Evolutionary conservation across 2,888 invertebrate genomes (phyloP).

Genomic region (Morinoia aosen): DNA sequence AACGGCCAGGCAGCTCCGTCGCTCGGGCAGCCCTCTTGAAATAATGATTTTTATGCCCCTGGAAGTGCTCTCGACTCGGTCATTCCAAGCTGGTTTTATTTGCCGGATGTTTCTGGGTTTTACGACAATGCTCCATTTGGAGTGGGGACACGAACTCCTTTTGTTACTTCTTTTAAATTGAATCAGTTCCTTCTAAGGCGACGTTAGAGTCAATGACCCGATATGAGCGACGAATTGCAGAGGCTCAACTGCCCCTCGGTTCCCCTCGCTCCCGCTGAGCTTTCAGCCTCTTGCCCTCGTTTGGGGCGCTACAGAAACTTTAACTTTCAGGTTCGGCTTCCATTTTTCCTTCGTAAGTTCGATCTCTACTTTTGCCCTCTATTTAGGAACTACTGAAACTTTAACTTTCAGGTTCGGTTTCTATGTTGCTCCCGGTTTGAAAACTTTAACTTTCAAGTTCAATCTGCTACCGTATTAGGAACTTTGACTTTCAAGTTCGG

Average conservation of each 20-base stretch:
- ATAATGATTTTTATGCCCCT: background rate
- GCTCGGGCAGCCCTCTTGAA: background rate
- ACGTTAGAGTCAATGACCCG: constrained; percentile 35
- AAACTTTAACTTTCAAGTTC: background rate
- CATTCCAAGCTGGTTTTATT: constrained; percentile 17
- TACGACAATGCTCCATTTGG: constrained; percentile 18
- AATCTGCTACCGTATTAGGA: background rate
- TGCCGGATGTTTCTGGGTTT: background rate
- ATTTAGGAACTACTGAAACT: background rate
- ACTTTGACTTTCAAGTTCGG: too few species aligned
- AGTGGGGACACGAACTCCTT: constrained; percentile 24
- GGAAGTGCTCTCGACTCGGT: background rate
- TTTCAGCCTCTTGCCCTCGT: background rate
- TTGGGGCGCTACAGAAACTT: background rate
- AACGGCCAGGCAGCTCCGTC: background rate
- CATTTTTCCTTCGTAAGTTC: background rate
- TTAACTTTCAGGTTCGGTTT: background rate
- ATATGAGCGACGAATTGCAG: background rate
- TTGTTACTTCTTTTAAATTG: constrained; percentile 48
- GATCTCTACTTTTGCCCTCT: background rate
- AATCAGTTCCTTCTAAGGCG: constrained; percentile 40
- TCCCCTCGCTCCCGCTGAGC: background rate
- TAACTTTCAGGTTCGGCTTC: background rate
- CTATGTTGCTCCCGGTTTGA: background rate
- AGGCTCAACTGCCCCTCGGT: background rate